These are phyloP conservation scores for Drosophila hamatofila DNA, from an alignment of 2,888 invertebrate genomes.

Conservation along the genomic window DNA sequence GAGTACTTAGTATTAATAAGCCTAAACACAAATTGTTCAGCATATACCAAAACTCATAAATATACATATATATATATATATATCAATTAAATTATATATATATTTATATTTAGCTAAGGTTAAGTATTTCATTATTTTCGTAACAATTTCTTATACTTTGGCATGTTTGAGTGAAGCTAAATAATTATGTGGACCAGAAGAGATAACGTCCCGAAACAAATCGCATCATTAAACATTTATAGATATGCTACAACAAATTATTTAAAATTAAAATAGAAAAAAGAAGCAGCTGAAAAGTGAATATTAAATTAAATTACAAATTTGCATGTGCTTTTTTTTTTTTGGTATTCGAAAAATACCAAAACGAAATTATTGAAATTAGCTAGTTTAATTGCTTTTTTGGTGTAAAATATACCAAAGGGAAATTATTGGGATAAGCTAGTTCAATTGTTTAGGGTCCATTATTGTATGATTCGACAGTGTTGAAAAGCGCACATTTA, in stretches of 20 bases:
- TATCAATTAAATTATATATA: not conserved
- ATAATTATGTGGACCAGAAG: slow-evolving; percentile 5
- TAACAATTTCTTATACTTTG: slow-evolving; percentile 33
- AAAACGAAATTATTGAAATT: slow-evolving; percentile 5
- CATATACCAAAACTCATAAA: slow-evolving; percentile 11
- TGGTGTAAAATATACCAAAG: not conserved
- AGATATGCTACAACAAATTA: slow-evolving; percentile 3
- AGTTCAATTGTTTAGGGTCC: slow-evolving; percentile 46
- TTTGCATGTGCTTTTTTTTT: slow-evolving; percentile 5
- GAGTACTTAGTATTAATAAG: slow-evolving; percentile 27
- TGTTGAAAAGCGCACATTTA: slow-evolving; percentile 30
- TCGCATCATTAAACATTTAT: slow-evolving; percentile 1
- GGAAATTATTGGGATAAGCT: slow-evolving; percentile 27
- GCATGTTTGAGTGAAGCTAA: slow-evolving; percentile 40
- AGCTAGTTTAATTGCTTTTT: slow-evolving; percentile 16
- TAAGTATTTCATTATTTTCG: slow-evolving; percentile 40
- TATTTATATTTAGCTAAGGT: slow-evolving; percentile 27
- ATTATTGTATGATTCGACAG: slow-evolving; percentile 18
- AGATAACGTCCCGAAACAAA: not conserved
- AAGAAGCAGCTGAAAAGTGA: not conserved
- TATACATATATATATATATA: not conserved
- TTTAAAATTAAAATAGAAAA: not conserved
- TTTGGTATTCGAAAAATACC: not conserved
- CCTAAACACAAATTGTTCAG: slow-evolving; percentile 10
- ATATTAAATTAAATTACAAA: not conserved